Base-by-base conservation (phyloP, 30 jellyfish, hydroid and myxozoan species). In the Nemopilema nomurai region DNA sequence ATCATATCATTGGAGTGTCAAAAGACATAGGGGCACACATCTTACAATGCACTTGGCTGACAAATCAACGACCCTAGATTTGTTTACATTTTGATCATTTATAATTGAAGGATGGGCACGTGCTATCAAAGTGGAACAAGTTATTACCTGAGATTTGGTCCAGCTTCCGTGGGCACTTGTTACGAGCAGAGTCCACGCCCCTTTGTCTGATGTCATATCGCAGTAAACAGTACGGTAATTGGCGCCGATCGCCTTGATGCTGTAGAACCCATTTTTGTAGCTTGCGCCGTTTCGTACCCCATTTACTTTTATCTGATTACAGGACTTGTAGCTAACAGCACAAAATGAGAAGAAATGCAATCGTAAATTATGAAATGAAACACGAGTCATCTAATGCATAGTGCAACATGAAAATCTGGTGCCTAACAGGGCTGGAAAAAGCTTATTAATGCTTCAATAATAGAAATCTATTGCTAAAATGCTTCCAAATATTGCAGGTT, bases 161-260 rank as follows among this genome's bases (percentile, higher is more conserved):
- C 98, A 92, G 32, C 86, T 88, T 31, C 80, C 80, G 52, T 71
- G 20, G 0, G 62, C 78, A 71, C 97, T 74, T 28, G 99, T 82
- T 28, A 95, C 96, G 23, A 95, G 89, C 1, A 95, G 86, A 16
- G 99, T 95, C 99, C 99, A 95, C 21, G 93, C 99, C 16, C 91
- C 85, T 0, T 83, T 31, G 72, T 82, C 92, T 6, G 97, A 82
- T n/a, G 84, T 51, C 99, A 95, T 95, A 74, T 95, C 99, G 73
- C 99, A 95, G 51, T 95, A 95, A 17, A 90, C 90, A 0, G 97
- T 89, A 21, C 49, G 57, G 18, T 20, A 28, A 17, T 68, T 30
- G 3, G 82, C 77, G 7, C 70, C 62, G 1, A 70, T 21, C 32
- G 68, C 81, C 41, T 83, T 64, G 16, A 87, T 50, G 65, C 63